Conservation (phyloP, 2,797 vertebrate genomes). For the Periophthalmus magnuspinnatus region DNA sequence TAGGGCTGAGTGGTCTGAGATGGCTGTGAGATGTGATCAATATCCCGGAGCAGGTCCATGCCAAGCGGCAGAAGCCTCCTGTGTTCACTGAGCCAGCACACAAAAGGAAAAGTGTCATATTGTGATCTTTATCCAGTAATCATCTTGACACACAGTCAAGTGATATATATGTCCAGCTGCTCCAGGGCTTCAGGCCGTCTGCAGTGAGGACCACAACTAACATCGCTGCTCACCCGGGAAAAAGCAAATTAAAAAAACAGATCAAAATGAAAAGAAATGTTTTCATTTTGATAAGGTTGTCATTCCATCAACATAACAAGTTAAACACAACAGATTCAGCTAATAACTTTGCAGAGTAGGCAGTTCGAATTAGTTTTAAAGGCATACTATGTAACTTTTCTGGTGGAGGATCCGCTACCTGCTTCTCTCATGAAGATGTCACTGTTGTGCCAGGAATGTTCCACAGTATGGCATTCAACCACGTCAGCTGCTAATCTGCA, state of each 20-base stretch:
- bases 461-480: too few species aligned
- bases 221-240: slow-evolving; percentile 46
- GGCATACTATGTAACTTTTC: too few species aligned
- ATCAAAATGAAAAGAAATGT: slow-evolving; percentile 15
- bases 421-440: too few species aligned
- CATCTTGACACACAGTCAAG: slow-evolving; percentile 87
- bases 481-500: too few species aligned
- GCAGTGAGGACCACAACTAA: slow-evolving; percentile 46
- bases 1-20: slow-evolving; percentile 63
- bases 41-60: slow-evolving; percentile 66
- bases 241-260: slow-evolving; percentile 24
- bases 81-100: slow-evolving; percentile 87
- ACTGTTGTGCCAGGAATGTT: too few species aligned
- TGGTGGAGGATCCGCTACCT: too few species aligned
- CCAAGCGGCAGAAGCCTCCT: slow-evolving; percentile 76
- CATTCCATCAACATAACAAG: slow-evolving; percentile 3
- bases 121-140: slow-evolving; percentile 98
- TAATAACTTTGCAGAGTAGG: not conserved
- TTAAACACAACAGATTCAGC: slow-evolving; percentile 38
- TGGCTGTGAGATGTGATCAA: slow-evolving; percentile 68
- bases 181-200: slow-evolving; percentile 76
- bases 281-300: not conserved
- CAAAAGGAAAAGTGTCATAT: slow-evolving; percentile 97
- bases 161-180: slow-evolving; percentile 89
- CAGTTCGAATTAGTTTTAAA: not conserved